Conservation (phyloP, 2,113 vertebrate species). For the Brachyhypopomus occidentalis region DNA sequence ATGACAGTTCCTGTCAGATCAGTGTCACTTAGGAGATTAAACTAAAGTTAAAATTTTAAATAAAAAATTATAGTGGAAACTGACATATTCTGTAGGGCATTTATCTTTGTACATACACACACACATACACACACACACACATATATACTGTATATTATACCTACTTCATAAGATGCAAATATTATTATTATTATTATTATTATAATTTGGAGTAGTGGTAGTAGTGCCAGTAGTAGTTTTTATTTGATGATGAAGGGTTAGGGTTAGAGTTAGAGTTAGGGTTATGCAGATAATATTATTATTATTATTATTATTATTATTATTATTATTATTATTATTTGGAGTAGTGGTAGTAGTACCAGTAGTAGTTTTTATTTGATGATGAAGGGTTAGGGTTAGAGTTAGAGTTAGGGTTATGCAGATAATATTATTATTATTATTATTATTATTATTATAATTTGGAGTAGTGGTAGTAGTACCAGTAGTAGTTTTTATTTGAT, state of each 20-base stretch:
- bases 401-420: no score
- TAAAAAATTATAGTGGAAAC: neutral
- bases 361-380: neutral
- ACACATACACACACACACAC: no score
- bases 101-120: no score
- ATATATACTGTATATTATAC: no score
- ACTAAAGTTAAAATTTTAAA: neutral
- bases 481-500: neutral
- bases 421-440: conserved; percentile 14
- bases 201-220: neutral
- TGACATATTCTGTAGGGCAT: no score
- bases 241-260: neutral
- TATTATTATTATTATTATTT: conserved; percentile 11
- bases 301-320: conserved; percentile 11
- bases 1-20: conserved; percentile 4
- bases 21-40: neutral
- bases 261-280: no score
- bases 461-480: conserved; percentile 2
- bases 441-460: conserved; percentile 10
- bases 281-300: no score
- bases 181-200: conserved; percentile 15
- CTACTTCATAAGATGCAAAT: no score
- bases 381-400: no score
- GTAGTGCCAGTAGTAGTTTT: neutral
- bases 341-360: conserved; percentile 2